phyloP scores from a whole-genome alignment of 2,888 invertebrate species.

The Microctonus aethiopoides region DNA sequence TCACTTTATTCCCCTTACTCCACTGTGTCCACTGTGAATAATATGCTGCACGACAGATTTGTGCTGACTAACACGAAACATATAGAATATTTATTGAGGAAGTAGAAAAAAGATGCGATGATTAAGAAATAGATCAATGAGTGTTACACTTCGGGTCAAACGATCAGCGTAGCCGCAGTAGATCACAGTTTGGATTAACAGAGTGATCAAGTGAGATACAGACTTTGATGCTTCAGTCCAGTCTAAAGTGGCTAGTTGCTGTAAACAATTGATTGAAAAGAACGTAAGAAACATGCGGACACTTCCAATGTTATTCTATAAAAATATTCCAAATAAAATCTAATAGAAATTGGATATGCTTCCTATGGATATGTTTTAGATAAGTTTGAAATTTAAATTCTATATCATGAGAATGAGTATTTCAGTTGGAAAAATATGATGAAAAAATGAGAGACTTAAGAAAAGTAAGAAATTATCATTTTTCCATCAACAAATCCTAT shows the following conservation, averaged over 20 bases:
- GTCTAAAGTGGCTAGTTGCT: constrained; percentile 32
- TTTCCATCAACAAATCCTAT: too few species aligned
- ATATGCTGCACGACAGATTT: constrained; percentile 34
- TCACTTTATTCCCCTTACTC: constrained; percentile 36
- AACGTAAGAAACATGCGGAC: too few species aligned
- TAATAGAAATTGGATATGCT: not conserved
- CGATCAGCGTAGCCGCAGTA: constrained; percentile 42
- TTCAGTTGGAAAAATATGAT: too few species aligned
- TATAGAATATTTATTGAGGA: too few species aligned
- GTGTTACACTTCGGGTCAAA: constrained; percentile 40
- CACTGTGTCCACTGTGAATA: constrained; percentile 39
- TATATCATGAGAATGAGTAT: not conserved
- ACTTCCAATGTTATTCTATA: too few species aligned
- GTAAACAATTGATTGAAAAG: too few species aligned
- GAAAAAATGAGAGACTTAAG: too few species aligned
- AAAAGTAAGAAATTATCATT: too few species aligned
- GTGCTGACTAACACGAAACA: constrained; percentile 29
- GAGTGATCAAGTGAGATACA: constrained; percentile 41
- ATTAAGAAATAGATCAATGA: too few species aligned
- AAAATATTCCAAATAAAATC: too few species aligned
- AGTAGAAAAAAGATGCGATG: too few species aligned
- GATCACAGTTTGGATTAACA: constrained; percentile 42
- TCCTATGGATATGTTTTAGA: not conserved
- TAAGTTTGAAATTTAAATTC: not conserved
- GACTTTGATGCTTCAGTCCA: constrained; percentile 35